A percentile compares a stretch with the other conserved stretches of the same genome.
Evolutionary conservation across 2,113 vertebrate genomes (phyloP).

Genomic region (Macquaria ambigua): DNA sequence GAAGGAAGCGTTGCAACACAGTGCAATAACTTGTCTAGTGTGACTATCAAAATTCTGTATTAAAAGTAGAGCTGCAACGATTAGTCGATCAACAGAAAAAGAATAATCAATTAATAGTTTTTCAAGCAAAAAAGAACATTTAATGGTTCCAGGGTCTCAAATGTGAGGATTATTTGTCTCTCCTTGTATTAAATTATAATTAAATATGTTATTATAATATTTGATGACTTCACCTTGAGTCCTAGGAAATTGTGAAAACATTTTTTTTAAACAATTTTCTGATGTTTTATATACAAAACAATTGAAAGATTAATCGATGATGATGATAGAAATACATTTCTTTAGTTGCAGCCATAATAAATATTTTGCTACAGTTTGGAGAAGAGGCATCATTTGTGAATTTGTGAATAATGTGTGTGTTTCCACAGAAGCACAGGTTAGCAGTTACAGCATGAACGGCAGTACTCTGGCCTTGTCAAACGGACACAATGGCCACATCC

Average conservation of each 20-base stretch:
- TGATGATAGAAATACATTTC: neutral
- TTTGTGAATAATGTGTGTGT: neutral
- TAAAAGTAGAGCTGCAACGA: neutral
- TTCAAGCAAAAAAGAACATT: neutral
- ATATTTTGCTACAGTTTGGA: neutral
- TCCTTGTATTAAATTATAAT: neutral
- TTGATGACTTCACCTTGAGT: neutral
- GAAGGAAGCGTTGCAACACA: conserved; percentile 47
- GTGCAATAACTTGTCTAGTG: conserved; percentile 21
- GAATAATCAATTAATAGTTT: neutral
- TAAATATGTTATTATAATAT: neutral
- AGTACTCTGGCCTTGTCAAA: neutral
- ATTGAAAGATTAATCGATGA: neutral
- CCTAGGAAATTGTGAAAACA: neutral
- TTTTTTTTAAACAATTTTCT: neutral
- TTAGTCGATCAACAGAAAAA: neutral
- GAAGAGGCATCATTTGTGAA: neutral
- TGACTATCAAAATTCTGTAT: conserved; percentile 2
- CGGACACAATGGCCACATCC: neutral
- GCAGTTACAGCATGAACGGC: neutral
- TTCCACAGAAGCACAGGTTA: neutral
- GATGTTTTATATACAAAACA: neutral
- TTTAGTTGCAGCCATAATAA: neutral
- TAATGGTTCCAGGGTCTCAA: neutral
- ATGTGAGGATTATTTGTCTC: neutral